These are phyloP conservation scores for Haemorhous mexicanus DNA, from an alignment of 2,113 vertebrate species.

Conservation along the genomic window DNA sequence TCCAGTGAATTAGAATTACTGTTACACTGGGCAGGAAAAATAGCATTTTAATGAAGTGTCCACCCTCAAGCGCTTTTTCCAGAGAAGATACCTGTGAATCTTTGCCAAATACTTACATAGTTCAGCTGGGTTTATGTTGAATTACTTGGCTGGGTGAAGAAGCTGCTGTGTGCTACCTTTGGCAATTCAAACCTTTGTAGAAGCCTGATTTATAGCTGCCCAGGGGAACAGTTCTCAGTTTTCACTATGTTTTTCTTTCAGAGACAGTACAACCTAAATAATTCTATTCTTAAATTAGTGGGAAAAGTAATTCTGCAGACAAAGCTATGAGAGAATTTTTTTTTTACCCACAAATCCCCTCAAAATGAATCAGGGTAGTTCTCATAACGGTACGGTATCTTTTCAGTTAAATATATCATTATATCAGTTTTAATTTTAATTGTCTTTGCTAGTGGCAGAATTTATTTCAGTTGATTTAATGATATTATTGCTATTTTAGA, in stretches of 20 bases:
- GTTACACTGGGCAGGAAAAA: not conserved
- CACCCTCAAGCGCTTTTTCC: not conserved
- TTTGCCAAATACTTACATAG: not conserved
- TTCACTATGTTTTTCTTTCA: not conserved
- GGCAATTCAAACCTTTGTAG: not conserved
- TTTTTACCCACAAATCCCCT: not conserved
- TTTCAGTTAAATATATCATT: constrained; percentile 11
- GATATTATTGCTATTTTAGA: constrained; percentile 38
- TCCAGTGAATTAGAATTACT: not conserved
- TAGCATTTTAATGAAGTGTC: constrained; percentile 8
- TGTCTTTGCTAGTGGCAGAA: constrained; percentile 22
- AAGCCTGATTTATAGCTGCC: not conserved
- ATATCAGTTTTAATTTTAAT: constrained; percentile 35
- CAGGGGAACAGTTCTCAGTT: not conserved
- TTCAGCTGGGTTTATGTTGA: not conserved
- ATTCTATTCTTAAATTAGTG: not conserved
- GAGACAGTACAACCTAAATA: not conserved
- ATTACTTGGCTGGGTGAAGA: not conserved
- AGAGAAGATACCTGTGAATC: not conserved
- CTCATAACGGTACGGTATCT: not conserved
- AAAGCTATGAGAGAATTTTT: not conserved
- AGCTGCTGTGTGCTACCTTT: not conserved
- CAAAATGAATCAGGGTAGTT: not conserved
- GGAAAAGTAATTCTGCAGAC: not conserved
- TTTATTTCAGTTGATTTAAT: constrained; percentile 34